These are phyloP conservation scores for Panopea generosa DNA, from an alignment of 2,888 invertebrate species.

Conservation along the genomic window DNA sequence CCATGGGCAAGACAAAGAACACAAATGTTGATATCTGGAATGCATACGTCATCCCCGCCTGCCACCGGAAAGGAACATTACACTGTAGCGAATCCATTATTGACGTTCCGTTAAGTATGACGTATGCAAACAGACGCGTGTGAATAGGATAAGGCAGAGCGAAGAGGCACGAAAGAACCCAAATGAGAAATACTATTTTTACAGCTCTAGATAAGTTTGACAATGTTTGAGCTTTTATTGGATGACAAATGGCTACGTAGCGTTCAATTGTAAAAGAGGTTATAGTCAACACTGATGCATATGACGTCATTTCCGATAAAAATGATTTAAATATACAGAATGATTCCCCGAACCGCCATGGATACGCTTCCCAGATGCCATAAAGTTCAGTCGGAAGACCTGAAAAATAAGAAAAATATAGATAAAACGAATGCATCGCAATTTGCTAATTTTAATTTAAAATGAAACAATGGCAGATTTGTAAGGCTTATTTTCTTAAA, in stretches of 20 bases:
- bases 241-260: conserved; percentile 95
- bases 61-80: conserved; percentile 74
- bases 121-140: conserved; percentile 74
- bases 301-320: conserved; percentile 89
- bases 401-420: conserved; percentile 69
- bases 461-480: too few relatives aligned
- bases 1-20: conserved; percentile 92
- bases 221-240: conserved; percentile 93
- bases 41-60: conserved; percentile 83
- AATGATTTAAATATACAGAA: conserved; percentile 86
- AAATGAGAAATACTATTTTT: conserved; percentile 86
- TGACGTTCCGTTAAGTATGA: conserved; percentile 61
- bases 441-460: too few relatives aligned
- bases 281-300: conserved; percentile 96
- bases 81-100: conserved; percentile 75
- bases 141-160: conserved; percentile 86
- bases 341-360: conserved; percentile 84
- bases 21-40: conserved; percentile 92
- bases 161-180: conserved; percentile 91
- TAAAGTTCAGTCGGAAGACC: conserved; percentile 86
- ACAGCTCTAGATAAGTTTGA: conserved; percentile 92
- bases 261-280: conserved; percentile 96
- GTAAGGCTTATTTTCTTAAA: too few relatives aligned
- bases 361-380: conserved; percentile 86
- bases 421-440: too few relatives aligned